Conservation (phyloP, 2,113 vertebrate genomes). For the Callithrix jacchus region DNA sequence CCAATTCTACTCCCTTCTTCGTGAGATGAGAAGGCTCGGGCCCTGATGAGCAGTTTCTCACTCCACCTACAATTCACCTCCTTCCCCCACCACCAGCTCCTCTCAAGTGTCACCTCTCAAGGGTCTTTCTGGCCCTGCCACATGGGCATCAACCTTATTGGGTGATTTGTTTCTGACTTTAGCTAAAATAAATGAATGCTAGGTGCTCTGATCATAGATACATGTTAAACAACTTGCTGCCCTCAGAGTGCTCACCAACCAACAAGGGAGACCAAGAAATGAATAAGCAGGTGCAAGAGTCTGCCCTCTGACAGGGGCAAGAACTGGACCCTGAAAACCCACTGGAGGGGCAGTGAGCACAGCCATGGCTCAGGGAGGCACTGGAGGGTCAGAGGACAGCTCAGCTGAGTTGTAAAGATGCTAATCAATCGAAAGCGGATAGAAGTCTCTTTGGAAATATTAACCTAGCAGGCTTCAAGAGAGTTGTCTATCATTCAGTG, state of each 20-base stretch:
- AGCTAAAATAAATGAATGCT: neutral
- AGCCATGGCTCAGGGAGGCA: neutral
- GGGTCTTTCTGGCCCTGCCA: neutral
- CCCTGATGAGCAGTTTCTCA: neutral
- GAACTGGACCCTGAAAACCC: neutral
- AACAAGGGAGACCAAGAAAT: neutral
- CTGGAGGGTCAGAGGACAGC: neutral
- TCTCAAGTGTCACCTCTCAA: neutral
- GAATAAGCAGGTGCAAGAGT: neutral
- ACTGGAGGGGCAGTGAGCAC: neutral
- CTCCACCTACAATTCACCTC: neutral
- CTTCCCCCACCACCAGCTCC: neutral
- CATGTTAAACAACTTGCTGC: neutral
- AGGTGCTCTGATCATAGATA: neutral
- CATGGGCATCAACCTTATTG: neutral
- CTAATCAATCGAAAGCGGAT: neutral
- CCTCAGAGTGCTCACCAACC: neutral
- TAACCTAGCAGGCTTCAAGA: neutral
- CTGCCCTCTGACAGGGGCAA: neutral
- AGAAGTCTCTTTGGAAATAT: neutral
- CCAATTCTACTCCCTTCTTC: neutral
- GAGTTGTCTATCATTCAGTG: neutral
- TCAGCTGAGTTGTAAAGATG: neutral
- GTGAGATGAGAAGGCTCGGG: neutral
- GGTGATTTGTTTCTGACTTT: constrained; percentile 9